phyloP scores from a whole-genome alignment of 1,140 invertebrate genomes.

The Micrasema longulum region DNA sequence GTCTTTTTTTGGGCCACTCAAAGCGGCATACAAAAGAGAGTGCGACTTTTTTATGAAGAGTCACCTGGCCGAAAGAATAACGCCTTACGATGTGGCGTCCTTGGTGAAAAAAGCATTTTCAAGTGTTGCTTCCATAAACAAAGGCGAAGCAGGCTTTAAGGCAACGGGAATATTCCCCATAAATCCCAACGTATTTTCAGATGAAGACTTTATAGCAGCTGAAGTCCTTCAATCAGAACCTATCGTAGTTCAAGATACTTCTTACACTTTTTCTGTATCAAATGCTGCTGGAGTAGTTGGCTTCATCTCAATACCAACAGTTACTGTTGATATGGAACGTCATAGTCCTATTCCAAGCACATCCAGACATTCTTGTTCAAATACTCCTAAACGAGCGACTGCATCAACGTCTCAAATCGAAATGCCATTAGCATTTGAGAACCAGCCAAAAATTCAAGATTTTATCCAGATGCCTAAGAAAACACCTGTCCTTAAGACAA shows the following conservation, averaged over 20 bases:
- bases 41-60: slow-evolving; percentile 53
- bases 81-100: background rate
- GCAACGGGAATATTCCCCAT: background rate
- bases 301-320: too few species aligned
- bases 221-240: too few species aligned
- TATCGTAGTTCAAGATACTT: too few species aligned
- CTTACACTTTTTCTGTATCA: too few species aligned
- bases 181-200: background rate
- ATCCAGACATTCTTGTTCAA: too few species aligned
- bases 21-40: slow-evolving; percentile 58
- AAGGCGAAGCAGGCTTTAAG: background rate
- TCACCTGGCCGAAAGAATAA: background rate
- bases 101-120: background rate
- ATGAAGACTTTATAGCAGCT: background rate
- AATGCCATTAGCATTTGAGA: too few species aligned
- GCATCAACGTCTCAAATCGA: too few species aligned
- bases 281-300: too few species aligned
- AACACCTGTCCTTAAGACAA: background rate
- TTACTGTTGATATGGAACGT: too few species aligned
- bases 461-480: background rate
- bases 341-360: too few species aligned
- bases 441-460: too few species aligned
- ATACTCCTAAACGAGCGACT: too few species aligned
- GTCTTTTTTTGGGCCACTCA: slow-evolving; percentile 62
- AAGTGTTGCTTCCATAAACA: background rate